phyloP scores from a whole-genome alignment of 2,113 vertebrate genomes.

The Onychostoma macrolepis region DNA sequence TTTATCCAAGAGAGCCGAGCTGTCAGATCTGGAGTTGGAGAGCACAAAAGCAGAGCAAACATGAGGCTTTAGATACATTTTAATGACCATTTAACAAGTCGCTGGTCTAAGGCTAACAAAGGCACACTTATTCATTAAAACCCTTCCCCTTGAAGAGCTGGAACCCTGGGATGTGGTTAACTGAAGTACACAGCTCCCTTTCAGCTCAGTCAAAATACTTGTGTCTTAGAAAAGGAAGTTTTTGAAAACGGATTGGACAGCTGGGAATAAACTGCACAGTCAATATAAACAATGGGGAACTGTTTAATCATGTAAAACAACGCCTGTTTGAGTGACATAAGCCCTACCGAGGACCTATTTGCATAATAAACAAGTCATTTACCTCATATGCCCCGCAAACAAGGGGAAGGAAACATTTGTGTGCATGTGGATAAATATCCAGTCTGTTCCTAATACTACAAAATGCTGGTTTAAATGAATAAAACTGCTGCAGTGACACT shows the following conservation, averaged over 20 bases:
- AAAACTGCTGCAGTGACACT: neutral
- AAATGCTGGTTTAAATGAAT: neutral
- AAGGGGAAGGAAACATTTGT: neutral
- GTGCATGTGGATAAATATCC: neutral
- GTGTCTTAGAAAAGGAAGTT: constrained; percentile 55
- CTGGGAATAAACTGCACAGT: constrained; percentile 59
- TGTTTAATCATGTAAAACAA: constrained; percentile 23
- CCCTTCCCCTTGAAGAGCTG: constrained; percentile 47
- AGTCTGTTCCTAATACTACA: neutral
- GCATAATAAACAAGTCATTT: constrained; percentile 51
- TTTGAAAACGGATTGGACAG: constrained; percentile 55
- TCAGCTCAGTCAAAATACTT: constrained; percentile 53
- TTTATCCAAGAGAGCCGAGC: constrained; percentile 86
- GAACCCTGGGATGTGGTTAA: constrained; percentile 61
- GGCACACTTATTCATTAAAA: constrained; percentile 54
- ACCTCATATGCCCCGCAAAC: neutral
- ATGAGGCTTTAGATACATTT: constrained; percentile 70
- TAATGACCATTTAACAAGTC: constrained; percentile 70
- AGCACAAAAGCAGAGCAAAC: constrained; percentile 66
- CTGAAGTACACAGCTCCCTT: constrained; percentile 44
- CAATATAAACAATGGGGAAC: constrained; percentile 51
- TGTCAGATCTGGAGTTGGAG: constrained; percentile 78
- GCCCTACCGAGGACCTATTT: constrained; percentile 37
- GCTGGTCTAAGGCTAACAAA: constrained; percentile 47
- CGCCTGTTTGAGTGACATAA: constrained; percentile 56